These are phyloP conservation scores for Pocillopora grandis DNA, from an alignment of 92 coral and sea anemone genomes.

Conservation along the genomic window DNA sequence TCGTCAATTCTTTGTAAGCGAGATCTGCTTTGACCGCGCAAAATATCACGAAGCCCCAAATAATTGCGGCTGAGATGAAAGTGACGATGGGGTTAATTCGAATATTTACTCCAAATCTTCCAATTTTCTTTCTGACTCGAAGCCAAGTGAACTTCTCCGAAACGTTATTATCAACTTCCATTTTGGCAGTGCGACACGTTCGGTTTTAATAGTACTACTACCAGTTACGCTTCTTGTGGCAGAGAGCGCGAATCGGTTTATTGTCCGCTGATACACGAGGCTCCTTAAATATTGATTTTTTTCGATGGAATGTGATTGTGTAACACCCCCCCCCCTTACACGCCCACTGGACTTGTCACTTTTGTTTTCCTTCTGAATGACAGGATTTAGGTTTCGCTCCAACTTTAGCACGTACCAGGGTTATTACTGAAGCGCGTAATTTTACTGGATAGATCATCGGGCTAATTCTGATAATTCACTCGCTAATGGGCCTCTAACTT, in stretches of 20 bases:
- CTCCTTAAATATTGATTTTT: constrained; percentile 4
- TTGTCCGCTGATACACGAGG: neutral
- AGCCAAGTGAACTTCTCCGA: constrained; percentile 22
- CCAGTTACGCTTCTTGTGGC: neutral
- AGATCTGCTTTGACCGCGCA: constrained; percentile 60
- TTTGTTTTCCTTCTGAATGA: constrained; percentile 8
- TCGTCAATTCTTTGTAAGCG: constrained; percentile 57
- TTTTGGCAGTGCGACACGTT: constrained; percentile 6
- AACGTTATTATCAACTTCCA: constrained; percentile 30
- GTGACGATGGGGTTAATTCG: constrained; percentile 80
- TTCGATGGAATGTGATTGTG: neutral
- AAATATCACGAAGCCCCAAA: constrained; percentile 86
- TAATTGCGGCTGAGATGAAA: constrained; percentile 63
- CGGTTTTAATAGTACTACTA: neutral
- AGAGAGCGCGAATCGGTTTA: neutral
- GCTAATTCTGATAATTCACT: neutral
- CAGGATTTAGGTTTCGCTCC: neutral
- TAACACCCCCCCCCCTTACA: neutral
- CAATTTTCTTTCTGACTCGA: constrained; percentile 26
- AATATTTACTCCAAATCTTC: constrained; percentile 5
- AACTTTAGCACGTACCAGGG: neutral
- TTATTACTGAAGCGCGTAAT: constrained; percentile 23
- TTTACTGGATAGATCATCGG: constrained; percentile 2
- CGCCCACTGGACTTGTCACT: constrained; percentile 8
- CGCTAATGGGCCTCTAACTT: neutral